Evolutionary conservation across 2,113 vertebrate species (phyloP), one percentile per base, ranked within the genome.

Genomic region (Naja naja): DNA sequence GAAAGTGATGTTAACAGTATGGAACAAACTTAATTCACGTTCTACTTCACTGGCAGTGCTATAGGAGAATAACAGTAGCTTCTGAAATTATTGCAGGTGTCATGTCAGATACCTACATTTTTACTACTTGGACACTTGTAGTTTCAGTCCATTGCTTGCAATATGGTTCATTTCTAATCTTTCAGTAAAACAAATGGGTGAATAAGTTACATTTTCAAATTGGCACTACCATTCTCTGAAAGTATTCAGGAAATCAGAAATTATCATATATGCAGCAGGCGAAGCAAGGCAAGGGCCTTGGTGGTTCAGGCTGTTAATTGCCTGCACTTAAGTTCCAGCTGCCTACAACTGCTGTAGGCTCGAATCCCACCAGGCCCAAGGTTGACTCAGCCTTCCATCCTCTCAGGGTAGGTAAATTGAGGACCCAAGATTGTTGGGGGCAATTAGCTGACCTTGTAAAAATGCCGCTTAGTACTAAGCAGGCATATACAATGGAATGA

Each of bases 231-330:
- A 10, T 20, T 34, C 9, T 22, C 45, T 7, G 25, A 39, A n/a
- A 87, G 47, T 47, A 92, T 88, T 1, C 20, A 25, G 58, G 58
- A 22, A 27, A 49, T 58, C 30, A n/a, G 54, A 6, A 3, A 30
- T 74, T 25, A 18, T 25, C 30, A 22, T 47, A 23, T 85, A 39
- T 16, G 8, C 0, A 43, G 4, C 0, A 0, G 0, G 1, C 53
- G 30, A 88, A 64, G 45, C 45, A 49, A n/a, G n/a, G n/a, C n/a
- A n/a, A n/a, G n/a, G n/a, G n/a, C n/a, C n/a, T n/a, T n/a, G n/a
- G n/a, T n/a, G n/a, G n/a, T n/a, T n/a, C n/a, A n/a, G n/a, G n/a
- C n/a, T n/a, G n/a, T n/a, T n/a, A n/a, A n/a, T n/a, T n/a, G n/a
- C n/a, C n/a, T n/a, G n/a, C n/a, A n/a, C n/a, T n/a, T n/a, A n/a